phyloP scores from a whole-genome alignment of 2,888 invertebrate genomes.

The Clivina fossor region DNA sequence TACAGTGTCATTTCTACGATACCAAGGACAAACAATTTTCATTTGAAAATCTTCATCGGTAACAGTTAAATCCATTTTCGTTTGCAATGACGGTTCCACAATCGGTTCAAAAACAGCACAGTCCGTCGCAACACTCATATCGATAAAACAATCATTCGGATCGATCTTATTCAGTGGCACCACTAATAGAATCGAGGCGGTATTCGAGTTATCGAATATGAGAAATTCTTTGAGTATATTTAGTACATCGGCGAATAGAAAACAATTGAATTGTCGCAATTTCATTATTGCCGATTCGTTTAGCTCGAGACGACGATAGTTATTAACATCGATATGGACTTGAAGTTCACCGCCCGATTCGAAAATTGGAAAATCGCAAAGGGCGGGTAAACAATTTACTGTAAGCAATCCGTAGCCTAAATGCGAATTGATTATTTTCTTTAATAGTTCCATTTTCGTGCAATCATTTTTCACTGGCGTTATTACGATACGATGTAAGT shows the following conservation, averaged over 20 bases:
- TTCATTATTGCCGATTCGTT: slow-evolving; percentile 55
- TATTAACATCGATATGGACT: slow-evolving; percentile 58
- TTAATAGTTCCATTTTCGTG: slow-evolving; percentile 17
- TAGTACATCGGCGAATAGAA: slow-evolving; percentile 74
- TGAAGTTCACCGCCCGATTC: slow-evolving; percentile 64
- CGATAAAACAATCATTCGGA: slow-evolving; percentile 50
- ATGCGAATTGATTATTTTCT: slow-evolving; percentile 55
- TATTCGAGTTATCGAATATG: slow-evolving; percentile 59
- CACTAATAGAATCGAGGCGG: slow-evolving; percentile 54
- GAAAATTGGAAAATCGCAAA: slow-evolving; percentile 74
- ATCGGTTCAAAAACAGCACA: slow-evolving; percentile 52
- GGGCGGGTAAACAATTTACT: slow-evolving; percentile 58
- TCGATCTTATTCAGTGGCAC: slow-evolving; percentile 37
- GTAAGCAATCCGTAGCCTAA: slow-evolving; percentile 68
- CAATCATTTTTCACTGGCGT: slow-evolving; percentile 46
- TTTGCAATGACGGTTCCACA: slow-evolving; percentile 53
- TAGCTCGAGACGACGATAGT: slow-evolving; percentile 53
- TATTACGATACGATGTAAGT: slow-evolving; percentile 63
- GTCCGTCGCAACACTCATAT: slow-evolving; percentile 61
- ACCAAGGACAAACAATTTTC: slow-evolving; percentile 85
- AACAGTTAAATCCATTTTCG: slow-evolving; percentile 58
- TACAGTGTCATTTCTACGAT: slow-evolving; percentile 60
- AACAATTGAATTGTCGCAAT: slow-evolving; percentile 67
- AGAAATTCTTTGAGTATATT: slow-evolving; percentile 64
- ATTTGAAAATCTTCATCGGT: slow-evolving; percentile 65